Evolutionary conservation across 2,113 vertebrate genomes (phyloP), one percentile per base, ranked within the genome.

Genomic region (Aix galericulata): DNA sequence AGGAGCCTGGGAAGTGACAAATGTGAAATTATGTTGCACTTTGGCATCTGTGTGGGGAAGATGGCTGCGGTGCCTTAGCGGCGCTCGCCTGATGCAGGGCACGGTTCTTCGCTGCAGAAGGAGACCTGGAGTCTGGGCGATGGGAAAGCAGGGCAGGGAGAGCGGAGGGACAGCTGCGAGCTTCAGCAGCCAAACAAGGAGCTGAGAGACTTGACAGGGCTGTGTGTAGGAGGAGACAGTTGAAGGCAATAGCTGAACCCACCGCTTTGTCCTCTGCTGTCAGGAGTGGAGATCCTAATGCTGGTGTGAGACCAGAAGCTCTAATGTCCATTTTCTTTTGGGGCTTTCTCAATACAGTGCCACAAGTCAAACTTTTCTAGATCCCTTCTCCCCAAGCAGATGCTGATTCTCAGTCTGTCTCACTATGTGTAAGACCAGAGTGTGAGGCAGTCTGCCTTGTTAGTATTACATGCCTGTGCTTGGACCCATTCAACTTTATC

Each of bases 1-100:
- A 93, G 90, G 56, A 95, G 74, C 77, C 62, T 93, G 78, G 72
- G 56, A 95, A 97, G 80, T 81, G 87, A 95, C 77, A 96, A 96
- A 95, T 55, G 44, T 63, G 82, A 90, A 95, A 91, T 82, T 29
- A 82, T 44, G 26, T 91, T 89, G 89, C 76, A 34, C 42, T 95
- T 95, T 89, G 90, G 55, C 3, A 0, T 88, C 42, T 60, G 17
- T 68, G 60, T 12, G 53, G 76, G 44, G 31, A 82, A 81, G 44
- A 53, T 20, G 42, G 68, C 73, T 88, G 36, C 0, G 1, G 42
- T 59, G 53, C 38, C 67, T 91, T 62, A 21, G n/a, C 42, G 32
- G 42, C 50, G 50, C 44, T 85, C 0, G 0, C 34, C 31, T 59
- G 48, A 48, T 38, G 31, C 2, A 3, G n/a, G 25, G 31, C 68